phyloP scores from a whole-genome alignment of 2,113 vertebrate genomes.

The Malurus cyaneus region DNA sequence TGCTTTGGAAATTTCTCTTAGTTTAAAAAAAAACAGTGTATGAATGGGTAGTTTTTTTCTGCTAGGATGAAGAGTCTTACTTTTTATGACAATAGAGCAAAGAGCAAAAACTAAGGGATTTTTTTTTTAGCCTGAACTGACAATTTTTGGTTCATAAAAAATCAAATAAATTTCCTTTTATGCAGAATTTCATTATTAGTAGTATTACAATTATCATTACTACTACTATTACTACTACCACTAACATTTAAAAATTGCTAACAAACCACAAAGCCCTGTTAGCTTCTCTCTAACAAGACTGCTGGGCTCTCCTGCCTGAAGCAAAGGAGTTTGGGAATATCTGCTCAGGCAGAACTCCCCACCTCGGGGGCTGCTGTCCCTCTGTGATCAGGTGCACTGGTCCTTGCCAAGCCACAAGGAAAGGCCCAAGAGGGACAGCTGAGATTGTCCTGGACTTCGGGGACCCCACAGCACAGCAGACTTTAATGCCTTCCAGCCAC shows the following conservation, averaged over 20 bases:
- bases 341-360: neutral
- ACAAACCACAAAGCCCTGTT: neutral
- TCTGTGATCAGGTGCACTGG: neutral
- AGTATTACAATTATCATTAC: neutral
- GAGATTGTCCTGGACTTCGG: neutral
- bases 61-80: neutral
- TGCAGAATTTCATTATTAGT: neutral
- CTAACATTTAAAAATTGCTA: neutral
- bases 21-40: neutral
- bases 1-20: neutral
- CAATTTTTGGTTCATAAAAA: neutral
- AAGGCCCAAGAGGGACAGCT: neutral
- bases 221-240: neutral
- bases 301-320: neutral
- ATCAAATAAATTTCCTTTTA: neutral
- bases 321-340: neutral
- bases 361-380: neutral
- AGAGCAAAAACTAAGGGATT: neutral
- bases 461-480: neutral
- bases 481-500: neutral
- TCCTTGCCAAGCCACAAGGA: neutral
- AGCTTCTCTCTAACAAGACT: neutral
- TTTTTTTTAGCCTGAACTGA: neutral
- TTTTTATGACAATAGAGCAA: neutral
- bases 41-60: neutral